Base-by-base conservation (phyloP, 1,140 invertebrate species). In the Anadara kagoshimensis region DNA sequence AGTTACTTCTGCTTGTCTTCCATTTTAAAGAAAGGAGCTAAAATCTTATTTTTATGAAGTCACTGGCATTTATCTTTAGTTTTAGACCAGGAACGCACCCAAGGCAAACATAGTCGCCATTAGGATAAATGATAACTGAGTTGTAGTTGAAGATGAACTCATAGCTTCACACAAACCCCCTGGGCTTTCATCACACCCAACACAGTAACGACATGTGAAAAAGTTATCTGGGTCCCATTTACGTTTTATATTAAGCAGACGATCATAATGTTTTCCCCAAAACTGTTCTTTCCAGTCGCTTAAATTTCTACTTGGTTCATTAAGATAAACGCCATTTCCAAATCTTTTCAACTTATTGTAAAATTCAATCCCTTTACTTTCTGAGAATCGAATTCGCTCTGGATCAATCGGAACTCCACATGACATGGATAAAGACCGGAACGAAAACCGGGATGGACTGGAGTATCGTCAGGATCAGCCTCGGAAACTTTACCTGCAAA, bases 241-340 rank as follows among this genome's bases (percentile, higher is more conserved):
- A 22, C 58, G 65, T 56, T 80, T 81, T 29, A 76, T 69, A 16
- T 36, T 45, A 10, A 78, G 62, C 45, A 81, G 64, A 8, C 63
- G 45, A 3, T 43, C 16, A 45, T 83, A 80, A 53, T 83, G 73
- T 26, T 49, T 45, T 43, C 77, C 77, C 79, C 74, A 83, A 10
- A 76, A 75, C 18, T 76, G 49, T 0, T 54, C 43, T 68, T 79
- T 67, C 79, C 75, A 81, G 57, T 72, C 53, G 36, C 41, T 24
- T 26, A 79, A 53, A 41, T 76, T 41, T 29, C 71, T 59, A 1
- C 67, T 20, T 1, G 77, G 51, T 51, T 77, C 69, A 43, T 79
- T 76, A 5, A 65, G 64, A 54, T 81, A 78, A n/a, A 74, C 63
- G 0, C 77, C 79, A 20, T 74, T n/a, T n/a, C 73, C 74, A 65